These are phyloP conservation scores for Macroglossus sobrinus DNA, from an alignment of 2,113 vertebrate species.

Conservation along the genomic window DNA sequence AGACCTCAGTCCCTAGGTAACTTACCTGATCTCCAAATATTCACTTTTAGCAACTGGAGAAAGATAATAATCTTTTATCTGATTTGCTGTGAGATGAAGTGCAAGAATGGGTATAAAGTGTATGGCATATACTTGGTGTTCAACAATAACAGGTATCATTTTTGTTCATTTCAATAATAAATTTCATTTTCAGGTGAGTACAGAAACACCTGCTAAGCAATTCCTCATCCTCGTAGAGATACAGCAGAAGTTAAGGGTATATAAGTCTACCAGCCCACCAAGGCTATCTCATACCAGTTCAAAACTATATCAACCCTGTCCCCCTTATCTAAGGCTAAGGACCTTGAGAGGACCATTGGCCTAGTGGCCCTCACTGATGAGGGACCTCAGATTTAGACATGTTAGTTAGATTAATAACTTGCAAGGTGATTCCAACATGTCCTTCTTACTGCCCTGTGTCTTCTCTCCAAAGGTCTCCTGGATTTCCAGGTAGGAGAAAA, in stretches of 20 bases:
- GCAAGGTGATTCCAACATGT: not conserved
- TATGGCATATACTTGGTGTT: not conserved
- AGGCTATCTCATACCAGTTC: not conserved
- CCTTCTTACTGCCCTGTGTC: not conserved
- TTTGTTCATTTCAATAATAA: not conserved
- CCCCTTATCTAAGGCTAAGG: not conserved
- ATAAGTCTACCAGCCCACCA: not conserved
- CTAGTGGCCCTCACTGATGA: not conserved
- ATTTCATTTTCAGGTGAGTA: not conserved
- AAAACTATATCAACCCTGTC: not conserved
- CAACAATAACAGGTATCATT: not conserved
- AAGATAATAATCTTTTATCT: not conserved
- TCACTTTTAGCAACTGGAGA: not conserved
- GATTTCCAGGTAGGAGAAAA: not conserved
- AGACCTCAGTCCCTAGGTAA: not conserved
- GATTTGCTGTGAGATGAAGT: not conserved
- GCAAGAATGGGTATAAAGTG: not conserved
- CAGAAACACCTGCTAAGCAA: not conserved
- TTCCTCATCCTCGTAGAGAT: not conserved
- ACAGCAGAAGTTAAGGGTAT: rapidly evolving
- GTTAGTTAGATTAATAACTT: not conserved
- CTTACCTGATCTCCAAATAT: not conserved
- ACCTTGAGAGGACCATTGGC: not conserved
- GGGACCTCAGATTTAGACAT: not conserved
- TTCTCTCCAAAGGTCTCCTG: not conserved